Conservation (phyloP, 2,888 invertebrate species). For the Schizaphis graminum region DNA sequence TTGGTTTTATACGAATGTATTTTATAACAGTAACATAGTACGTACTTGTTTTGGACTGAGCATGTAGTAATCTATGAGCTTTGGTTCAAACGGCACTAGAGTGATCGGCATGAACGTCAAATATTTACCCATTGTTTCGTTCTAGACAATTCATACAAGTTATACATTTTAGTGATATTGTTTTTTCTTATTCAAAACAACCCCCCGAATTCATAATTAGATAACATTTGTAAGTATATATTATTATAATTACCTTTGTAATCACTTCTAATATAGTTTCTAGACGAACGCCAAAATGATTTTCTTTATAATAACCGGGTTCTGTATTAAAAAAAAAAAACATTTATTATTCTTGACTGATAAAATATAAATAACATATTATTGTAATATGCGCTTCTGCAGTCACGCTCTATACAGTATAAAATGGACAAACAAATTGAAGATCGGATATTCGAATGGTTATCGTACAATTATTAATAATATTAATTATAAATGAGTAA, state of each 20-base stretch:
- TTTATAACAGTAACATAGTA: constrained; percentile 41
- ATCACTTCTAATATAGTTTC: constrained; percentile 87
- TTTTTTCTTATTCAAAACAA: neutral
- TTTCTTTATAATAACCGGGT: constrained; percentile 90
- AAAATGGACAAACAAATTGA: neutral
- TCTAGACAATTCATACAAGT: constrained; percentile 64
- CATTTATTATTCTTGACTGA: neutral
- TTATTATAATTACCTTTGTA: constrained; percentile 69
- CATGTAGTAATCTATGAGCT: constrained; percentile 83
- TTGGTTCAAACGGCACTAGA: constrained; percentile 88
- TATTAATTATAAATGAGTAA: neutral
- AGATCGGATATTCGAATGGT: neutral
- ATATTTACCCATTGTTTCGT: constrained; percentile 73
- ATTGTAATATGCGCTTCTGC: neutral
- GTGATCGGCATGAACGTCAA: constrained; percentile 86
- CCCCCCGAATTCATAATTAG: neutral
- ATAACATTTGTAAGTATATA: neutral
- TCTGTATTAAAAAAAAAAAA: constrained; percentile 73
- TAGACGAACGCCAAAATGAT: constrained; percentile 87
- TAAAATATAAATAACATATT: neutral
- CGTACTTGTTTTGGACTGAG: constrained; percentile 85
- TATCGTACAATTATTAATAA: neutral
- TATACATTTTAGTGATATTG: neutral
- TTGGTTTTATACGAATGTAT: neutral
- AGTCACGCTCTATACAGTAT: neutral